Percentiles rank a stretch among this genome's conserved stretches.
phyloP scores from a whole-genome alignment of 2,888 invertebrate species.

The Habrosyne pyritoides region DNA sequence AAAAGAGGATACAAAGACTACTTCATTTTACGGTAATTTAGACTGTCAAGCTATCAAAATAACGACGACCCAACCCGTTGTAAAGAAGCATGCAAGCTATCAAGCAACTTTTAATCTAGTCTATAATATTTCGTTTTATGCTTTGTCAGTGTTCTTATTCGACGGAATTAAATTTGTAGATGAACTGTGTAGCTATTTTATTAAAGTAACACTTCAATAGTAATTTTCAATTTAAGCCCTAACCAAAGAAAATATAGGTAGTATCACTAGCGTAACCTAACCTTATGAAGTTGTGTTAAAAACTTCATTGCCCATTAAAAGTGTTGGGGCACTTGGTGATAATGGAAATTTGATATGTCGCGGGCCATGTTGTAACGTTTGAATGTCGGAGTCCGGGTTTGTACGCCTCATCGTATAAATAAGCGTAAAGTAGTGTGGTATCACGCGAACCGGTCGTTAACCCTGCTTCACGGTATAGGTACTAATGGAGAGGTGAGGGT shows the following conservation, averaged over 20 bases:
- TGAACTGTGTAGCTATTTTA: background rate
- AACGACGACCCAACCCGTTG: no score
- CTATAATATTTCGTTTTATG: background rate
- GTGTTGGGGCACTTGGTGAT: conserved; percentile 50
- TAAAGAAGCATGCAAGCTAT: no score
- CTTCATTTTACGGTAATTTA: background rate
- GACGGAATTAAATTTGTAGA: background rate
- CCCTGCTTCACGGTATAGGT: conserved; percentile 59
- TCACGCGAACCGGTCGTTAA: conserved; percentile 80
- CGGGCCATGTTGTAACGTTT: conserved; percentile 61
- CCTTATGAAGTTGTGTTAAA: background rate
- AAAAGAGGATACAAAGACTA: background rate
- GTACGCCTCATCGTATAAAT: conserved; percentile 75
- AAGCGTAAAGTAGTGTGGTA: conserved; percentile 71
- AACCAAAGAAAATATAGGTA: no score
- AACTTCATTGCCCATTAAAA: conserved; percentile 19
- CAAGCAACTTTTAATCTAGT: background rate
- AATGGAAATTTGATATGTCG: conserved; percentile 79
- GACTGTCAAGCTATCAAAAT: background rate
- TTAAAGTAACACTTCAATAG: background rate
- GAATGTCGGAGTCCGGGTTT: conserved; percentile 65
- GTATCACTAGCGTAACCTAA: no score
- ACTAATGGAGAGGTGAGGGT: conserved; percentile 75
- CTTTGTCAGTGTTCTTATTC: background rate
- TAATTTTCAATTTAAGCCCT: no score